phyloP scores from a whole-genome alignment of 2,797 vertebrate genomes.

The Hoplostethus atlanticus region DNA sequence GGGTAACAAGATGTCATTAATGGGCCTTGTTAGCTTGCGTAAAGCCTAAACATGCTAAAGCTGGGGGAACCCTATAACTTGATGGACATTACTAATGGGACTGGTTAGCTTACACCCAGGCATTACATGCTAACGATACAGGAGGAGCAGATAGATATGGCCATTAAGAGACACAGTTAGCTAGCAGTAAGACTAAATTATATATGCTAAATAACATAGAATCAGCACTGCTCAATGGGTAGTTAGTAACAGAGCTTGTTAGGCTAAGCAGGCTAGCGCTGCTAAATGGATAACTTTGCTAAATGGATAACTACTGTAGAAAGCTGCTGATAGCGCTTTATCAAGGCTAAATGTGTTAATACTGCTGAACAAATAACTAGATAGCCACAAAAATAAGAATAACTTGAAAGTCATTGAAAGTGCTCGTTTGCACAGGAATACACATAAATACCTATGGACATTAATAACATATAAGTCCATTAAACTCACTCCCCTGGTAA shows the following conservation, averaged over 20 bases:
- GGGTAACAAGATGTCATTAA: constrained; percentile 80
- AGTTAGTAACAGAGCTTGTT: constrained; percentile 50
- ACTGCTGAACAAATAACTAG: too few relatives aligned
- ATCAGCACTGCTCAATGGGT: constrained; percentile 56
- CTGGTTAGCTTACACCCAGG: constrained; percentile 54
- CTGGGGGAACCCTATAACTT: constrained; percentile 48
- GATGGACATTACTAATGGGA: constrained; percentile 70
- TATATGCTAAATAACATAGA: constrained; percentile 60
- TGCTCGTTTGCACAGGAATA: too few relatives aligned
- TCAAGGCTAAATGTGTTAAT: constrained; percentile 38
- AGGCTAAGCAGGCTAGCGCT: constrained; percentile 32
- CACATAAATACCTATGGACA: too few relatives aligned
- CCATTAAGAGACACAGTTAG: constrained; percentile 59
- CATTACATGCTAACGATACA: constrained; percentile 56
- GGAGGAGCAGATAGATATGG: constrained; percentile 63
- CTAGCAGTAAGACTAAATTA: constrained; percentile 57
- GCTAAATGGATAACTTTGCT: constrained; percentile 45
- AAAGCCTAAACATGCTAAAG: constrained; percentile 73
- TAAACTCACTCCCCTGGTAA: too few relatives aligned
- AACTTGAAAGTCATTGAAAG: not conserved
- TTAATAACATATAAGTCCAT: too few relatives aligned
- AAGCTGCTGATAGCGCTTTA: constrained; percentile 37
- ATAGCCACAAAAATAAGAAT: not conserved
- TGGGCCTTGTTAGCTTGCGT: constrained; percentile 76
- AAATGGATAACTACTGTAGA: constrained; percentile 28